Evolutionary conservation across 30 jellyfish, hydroid and myxozoan species (phyloP), one percentile per base, ranked within the genome.

Genomic region (Cassiopea xamachana): DNA sequence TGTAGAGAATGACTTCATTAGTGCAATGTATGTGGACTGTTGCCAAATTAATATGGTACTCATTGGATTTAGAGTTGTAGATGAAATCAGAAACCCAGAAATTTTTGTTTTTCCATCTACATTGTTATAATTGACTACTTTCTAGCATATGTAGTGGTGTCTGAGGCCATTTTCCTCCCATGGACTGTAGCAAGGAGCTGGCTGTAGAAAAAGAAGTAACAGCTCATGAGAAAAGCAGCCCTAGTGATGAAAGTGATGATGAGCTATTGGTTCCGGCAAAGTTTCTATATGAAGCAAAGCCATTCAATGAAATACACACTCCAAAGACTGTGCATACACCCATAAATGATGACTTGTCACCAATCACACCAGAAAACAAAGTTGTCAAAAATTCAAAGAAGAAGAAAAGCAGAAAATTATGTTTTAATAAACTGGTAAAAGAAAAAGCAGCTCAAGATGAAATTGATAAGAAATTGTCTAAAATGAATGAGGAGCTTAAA

Each of bases 401-500:
- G 60, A 79, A 59, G 13, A 72, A 68, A 10, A 67, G 13, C 7
- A 46, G 17, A 12, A 88, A 79, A 60, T 79, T 77, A 45, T 45
- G 84, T 6, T 61, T 88, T 18, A 79, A 58, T 14, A 79, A 88
- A 27, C 86, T 88, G n/a, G 73, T 88, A 13, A 71, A 2, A 27
- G 95, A 88, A 59, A 88, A 79, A 45, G 27, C 87, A 19, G 81
- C 82, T 1, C 90, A 88, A 51, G 89, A 77, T 60, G 95, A 88
- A 69, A 60, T 47, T 16, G 90, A 79, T 50, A 77, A 79, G 46
- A 77, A 88, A 14, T 48, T 88, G 1, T 48, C 90, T 15, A 88
- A 79, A 72, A 88, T 88, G 90, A 88, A 88, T 48, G 87, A 88
- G 48, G 94, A 87, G 58, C 85, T 88, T 27, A 67, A 64, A 75